Evolutionary conservation across 2,797 vertebrate species (phyloP).

Genomic region (Bradypus variegatus): DNA sequence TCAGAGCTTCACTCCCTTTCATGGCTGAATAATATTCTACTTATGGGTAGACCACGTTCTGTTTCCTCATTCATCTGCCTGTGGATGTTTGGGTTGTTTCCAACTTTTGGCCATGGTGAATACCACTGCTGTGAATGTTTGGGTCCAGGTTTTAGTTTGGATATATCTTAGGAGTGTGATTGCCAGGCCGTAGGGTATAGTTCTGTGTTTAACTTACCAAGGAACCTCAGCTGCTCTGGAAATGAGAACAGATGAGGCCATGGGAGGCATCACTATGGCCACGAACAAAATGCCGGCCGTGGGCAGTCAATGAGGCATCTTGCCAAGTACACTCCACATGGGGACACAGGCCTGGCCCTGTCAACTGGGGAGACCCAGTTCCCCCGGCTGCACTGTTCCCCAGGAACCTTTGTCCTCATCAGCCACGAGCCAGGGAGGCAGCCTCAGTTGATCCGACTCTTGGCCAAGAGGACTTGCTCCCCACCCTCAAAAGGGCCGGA

Average conservation of each 20-base stretch:
- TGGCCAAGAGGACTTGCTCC: not conserved
- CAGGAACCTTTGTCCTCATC: not conserved
- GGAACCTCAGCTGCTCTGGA: not conserved
- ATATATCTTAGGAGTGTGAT: not conserved
- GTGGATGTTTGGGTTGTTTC: not conserved
- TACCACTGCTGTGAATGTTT: not conserved
- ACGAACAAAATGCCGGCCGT: fast-evolving
- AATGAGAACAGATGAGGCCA: not conserved
- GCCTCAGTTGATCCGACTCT: no score
- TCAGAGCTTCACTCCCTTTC: not conserved
- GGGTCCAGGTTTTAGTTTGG: no score
- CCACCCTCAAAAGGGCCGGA: no score
- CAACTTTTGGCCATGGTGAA: not conserved
- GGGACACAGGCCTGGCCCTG: not conserved
- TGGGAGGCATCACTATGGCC: fast-evolving
- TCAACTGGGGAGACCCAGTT: not conserved
- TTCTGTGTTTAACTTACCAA: no score
- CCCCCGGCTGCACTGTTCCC: not conserved
- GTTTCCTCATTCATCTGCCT: not conserved
- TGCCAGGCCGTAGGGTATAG: not conserved
- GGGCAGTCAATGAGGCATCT: not conserved
- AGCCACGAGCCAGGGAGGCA: not conserved
- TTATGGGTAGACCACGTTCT: not conserved
- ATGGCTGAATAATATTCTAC: no score
- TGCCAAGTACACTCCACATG: not conserved